phyloP scores from a whole-genome alignment of 2,797 vertebrate genomes.

The Gymnopithys bicolor region DNA sequence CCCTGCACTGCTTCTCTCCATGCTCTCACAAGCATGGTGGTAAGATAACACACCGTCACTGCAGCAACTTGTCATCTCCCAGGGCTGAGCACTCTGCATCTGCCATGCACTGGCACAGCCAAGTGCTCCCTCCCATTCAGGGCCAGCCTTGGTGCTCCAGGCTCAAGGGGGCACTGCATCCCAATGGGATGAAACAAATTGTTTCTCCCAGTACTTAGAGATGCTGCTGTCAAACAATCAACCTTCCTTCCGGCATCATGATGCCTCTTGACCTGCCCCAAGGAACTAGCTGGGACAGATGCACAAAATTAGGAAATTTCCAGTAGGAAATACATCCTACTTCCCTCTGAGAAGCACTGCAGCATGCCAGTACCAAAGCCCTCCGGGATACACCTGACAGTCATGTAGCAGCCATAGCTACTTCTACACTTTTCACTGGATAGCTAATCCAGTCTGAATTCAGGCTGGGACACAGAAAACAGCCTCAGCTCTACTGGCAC shows the following conservation, averaged over 20 bases:
- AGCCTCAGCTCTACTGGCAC: not conserved
- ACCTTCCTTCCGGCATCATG: fast-evolving
- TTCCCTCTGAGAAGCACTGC: not conserved
- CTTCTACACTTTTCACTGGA: not conserved
- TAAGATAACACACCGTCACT: fast-evolving
- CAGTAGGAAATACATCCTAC: not conserved
- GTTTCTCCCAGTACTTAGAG: not conserved
- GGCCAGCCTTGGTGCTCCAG: not conserved
- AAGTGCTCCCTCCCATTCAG: not conserved
- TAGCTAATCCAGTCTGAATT: not conserved
- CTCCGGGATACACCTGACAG: not conserved
- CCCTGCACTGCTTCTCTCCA: fast-evolving
- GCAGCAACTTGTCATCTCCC: not conserved
- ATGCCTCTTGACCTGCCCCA: not conserved
- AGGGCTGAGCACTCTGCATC: not conserved
- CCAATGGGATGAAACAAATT: not conserved
- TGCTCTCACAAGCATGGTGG: fast-evolving
- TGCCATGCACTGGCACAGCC: not conserved
- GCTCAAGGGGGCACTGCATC: not conserved
- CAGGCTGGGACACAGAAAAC: not conserved
- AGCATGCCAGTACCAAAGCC: not conserved
- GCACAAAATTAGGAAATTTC: not conserved
- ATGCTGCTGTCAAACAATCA: not conserved
- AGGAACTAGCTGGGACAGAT: not conserved
- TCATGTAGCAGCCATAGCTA: not conserved